Conservation (phyloP, 2,797 vertebrate species). For the Tamandua tetradactyla region DNA sequence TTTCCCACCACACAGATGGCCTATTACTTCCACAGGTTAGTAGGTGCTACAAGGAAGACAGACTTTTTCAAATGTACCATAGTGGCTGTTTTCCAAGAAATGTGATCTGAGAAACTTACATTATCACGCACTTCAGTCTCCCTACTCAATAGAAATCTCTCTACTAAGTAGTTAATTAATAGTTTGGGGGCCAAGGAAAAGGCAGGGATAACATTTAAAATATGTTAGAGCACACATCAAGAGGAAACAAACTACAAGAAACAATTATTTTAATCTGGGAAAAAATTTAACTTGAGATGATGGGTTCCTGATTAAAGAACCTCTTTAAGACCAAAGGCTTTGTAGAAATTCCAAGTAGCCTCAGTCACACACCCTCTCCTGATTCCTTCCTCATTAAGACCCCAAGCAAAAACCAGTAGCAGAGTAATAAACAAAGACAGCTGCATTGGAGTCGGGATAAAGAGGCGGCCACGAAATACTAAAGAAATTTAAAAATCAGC, state of each 20-base stretch:
- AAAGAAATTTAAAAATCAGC: neutral
- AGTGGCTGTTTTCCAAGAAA: neutral
- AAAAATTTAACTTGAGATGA: too few relatives aligned
- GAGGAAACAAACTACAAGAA: neutral
- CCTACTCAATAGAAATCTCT: neutral
- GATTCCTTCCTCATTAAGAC: neutral
- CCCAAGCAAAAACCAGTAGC: neutral
- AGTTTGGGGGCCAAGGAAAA: neutral
- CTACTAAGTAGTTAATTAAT: neutral
- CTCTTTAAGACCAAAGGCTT: neutral
- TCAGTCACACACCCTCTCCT: neutral
- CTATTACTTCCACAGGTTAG: too few relatives aligned
- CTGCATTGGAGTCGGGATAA: neutral
- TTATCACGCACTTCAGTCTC: neutral
- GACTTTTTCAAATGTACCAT: neutral
- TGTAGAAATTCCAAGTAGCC: neutral
- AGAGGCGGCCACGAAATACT: neutral
- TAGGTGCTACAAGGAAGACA: neutral
- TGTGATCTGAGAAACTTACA: neutral
- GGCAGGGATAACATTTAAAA: neutral
- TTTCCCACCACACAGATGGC: neutral
- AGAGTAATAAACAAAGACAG: constrained; percentile 5
- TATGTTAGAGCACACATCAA: neutral
- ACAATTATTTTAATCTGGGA: neutral
- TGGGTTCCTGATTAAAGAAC: neutral